These are phyloP conservation scores for Pseudochirops corinnae DNA, from an alignment of 2,797 vertebrate species.

Conservation along the genomic window DNA sequence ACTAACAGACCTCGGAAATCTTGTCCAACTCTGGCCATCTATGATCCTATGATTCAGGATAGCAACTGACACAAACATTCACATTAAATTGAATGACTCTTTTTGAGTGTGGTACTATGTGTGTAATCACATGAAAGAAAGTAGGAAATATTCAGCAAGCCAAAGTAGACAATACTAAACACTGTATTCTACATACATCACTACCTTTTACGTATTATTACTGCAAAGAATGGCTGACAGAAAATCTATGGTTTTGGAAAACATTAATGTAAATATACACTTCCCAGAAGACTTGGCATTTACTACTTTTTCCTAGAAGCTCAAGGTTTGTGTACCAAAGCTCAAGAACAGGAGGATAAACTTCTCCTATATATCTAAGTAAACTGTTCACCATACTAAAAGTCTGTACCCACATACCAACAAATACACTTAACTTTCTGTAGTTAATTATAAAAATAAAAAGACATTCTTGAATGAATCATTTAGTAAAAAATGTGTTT, in stretches of 20 bases:
- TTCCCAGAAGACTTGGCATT: constrained; percentile 72
- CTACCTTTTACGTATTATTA: constrained; percentile 58
- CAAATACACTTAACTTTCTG: constrained; percentile 29
- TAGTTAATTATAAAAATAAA: constrained; percentile 67
- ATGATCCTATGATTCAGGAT: constrained; percentile 34
- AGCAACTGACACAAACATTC: constrained; percentile 55
- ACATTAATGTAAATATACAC: constrained; percentile 67
- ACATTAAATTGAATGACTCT: constrained; percentile 42
- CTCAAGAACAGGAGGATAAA: constrained; percentile 54
- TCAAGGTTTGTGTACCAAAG: constrained; percentile 69
- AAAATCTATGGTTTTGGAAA: constrained; percentile 82
- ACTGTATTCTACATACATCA: constrained; percentile 56
- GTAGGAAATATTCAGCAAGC: constrained; percentile 57
- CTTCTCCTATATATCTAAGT: constrained; percentile 62
- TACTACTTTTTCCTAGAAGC: constrained; percentile 70
- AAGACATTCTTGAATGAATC: neutral
- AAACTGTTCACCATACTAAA: constrained; percentile 50
- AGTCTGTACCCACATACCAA: constrained; percentile 19
- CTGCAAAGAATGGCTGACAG: constrained; percentile 75
- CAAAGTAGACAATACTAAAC: constrained; percentile 57
- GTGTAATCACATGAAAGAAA: constrained; percentile 39
- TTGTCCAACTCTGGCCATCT: too few relatives aligned
- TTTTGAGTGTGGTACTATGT: constrained; percentile 38
- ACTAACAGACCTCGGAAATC: too few relatives aligned
- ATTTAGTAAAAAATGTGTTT: neutral